Evolutionary conservation across 2,888 invertebrate species (phyloP).

Genomic region (Agonopterix heracliana): DNA sequence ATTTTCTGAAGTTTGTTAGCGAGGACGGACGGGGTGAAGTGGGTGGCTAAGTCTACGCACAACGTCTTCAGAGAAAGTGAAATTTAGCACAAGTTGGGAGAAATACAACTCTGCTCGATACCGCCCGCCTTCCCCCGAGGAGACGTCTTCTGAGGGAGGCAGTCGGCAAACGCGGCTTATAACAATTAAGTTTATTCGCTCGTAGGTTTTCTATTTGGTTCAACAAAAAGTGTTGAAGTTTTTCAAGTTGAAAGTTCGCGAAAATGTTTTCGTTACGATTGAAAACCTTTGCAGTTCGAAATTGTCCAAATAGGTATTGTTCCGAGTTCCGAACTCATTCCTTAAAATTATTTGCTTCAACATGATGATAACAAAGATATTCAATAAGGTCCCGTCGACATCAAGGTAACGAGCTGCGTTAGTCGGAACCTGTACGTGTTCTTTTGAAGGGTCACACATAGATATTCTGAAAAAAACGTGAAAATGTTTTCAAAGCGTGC

Average conservation of each 20-base stretch:
- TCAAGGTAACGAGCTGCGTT: neutral
- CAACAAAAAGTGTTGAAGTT: slow-evolving; percentile 29
- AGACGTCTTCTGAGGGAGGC: slow-evolving; percentile 44
- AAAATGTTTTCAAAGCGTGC: neutral
- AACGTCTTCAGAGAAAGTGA: slow-evolving; percentile 74
- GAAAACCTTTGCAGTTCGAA: neutral
- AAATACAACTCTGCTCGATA: slow-evolving; percentile 60
- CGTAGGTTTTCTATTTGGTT: slow-evolving; percentile 56
- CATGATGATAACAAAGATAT: no score
- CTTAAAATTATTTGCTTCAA: no score
- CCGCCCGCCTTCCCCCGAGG: slow-evolving; percentile 41
- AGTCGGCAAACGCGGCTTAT: slow-evolving; percentile 65
- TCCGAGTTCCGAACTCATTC: no score
- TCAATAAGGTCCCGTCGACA: no score
- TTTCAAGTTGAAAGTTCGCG: slow-evolving; percentile 16
- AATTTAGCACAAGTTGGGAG: slow-evolving; percentile 75
- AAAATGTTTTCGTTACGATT: neutral
- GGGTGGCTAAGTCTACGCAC: slow-evolving; percentile 71
- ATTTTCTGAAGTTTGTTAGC: slow-evolving; percentile 49
- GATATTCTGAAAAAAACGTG: neutral
- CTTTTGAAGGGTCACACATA: neutral
- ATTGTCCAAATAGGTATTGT: no score
- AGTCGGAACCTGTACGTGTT: no score
- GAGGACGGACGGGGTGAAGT: slow-evolving; percentile 38
- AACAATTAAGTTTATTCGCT: slow-evolving; percentile 74